Percentiles rank a stretch among this genome's conserved stretches.
Conservation (phyloP, 2,888 invertebrate genomes). For the Heliothis peltigera region DNA sequence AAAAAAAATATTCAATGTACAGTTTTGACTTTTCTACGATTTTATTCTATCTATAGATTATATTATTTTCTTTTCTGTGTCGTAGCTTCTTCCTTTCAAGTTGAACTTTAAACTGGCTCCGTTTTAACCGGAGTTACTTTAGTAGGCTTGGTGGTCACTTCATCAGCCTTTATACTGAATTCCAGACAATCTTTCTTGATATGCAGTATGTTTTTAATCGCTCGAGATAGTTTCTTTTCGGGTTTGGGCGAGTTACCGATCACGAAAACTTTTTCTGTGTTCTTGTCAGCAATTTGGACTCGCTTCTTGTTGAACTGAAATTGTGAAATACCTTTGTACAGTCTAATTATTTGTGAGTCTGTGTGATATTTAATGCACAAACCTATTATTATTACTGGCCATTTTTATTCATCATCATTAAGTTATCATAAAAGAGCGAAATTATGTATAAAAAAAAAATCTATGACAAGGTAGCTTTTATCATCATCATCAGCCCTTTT, state of each 20-base stretch:
- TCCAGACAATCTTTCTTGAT: slow-evolving; percentile 82
- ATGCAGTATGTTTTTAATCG: slow-evolving; percentile 80
- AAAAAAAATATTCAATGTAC: too few species aligned
- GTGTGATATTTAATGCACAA: too few species aligned
- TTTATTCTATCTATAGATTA: too few species aligned
- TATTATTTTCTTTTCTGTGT: not conserved
- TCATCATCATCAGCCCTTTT: too few species aligned
- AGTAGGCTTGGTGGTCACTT: slow-evolving; percentile 81
- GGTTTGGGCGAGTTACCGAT: slow-evolving; percentile 79
- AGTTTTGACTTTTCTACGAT: too few species aligned
- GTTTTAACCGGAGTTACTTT: slow-evolving; percentile 81
- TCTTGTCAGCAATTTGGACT: slow-evolving; percentile 70
- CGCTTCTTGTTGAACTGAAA: slow-evolving; percentile 74
- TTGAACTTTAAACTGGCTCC: slow-evolving; percentile 64
- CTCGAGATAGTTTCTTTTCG: slow-evolving; percentile 75
- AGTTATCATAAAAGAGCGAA: too few species aligned
- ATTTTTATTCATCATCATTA: too few species aligned
- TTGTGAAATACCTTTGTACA: not conserved
- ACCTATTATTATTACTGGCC: too few species aligned
- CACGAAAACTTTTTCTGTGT: slow-evolving; percentile 82
- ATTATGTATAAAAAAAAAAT: too few species aligned
- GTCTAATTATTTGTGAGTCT: not conserved
- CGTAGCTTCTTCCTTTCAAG: not conserved
- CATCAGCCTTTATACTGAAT: slow-evolving; percentile 79
- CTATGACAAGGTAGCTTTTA: too few species aligned